Percentiles rank a stretch among this genome's conserved stretches.
Evolutionary conservation across 2,888 invertebrate species (phyloP).

Genomic region (Callimorpha dominula): DNA sequence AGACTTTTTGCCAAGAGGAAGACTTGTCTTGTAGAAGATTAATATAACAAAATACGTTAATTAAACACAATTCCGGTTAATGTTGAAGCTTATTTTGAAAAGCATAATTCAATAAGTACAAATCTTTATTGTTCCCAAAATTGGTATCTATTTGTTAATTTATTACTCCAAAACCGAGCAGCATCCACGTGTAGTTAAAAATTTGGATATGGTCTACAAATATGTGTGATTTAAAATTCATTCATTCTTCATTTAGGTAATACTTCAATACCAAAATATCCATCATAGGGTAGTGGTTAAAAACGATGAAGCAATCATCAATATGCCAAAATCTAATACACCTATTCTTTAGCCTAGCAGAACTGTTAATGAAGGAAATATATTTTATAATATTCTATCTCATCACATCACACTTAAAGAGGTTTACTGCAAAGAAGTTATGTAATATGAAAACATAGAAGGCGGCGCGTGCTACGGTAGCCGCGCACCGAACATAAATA

Average conservation of each 20-base stretch:
- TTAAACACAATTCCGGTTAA: too few species aligned
- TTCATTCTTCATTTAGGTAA: slow-evolving; percentile 22
- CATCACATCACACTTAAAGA: neutral
- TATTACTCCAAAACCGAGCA: slow-evolving; percentile 38
- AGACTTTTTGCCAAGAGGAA: too few species aligned
- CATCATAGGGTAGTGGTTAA: slow-evolving; percentile 19
- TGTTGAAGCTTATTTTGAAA: neutral
- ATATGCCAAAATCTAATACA: neutral
- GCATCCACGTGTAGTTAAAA: slow-evolving; percentile 40
- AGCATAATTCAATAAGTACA: neutral
- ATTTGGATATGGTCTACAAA: slow-evolving; percentile 40
- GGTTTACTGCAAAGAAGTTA: slow-evolving; percentile 30
- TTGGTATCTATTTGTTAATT: slow-evolving; percentile 42
- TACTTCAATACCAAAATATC: slow-evolving; percentile 22
- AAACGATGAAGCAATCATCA: slow-evolving; percentile 21
- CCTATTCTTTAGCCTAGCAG: neutral
- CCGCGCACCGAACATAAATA: slow-evolving; percentile 76
- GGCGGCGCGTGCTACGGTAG: slow-evolving; percentile 81
- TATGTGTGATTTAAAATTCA: slow-evolving; percentile 32
- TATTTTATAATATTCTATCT: neutral
- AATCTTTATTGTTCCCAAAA: slow-evolving; percentile 6
- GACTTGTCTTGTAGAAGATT: too few species aligned
- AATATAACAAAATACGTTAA: too few species aligned
- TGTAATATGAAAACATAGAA: slow-evolving; percentile 52
- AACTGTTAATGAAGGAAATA: neutral